Evolutionary conservation across 2,113 vertebrate species (phyloP).

Genomic region (Noturus placidus): DNA sequence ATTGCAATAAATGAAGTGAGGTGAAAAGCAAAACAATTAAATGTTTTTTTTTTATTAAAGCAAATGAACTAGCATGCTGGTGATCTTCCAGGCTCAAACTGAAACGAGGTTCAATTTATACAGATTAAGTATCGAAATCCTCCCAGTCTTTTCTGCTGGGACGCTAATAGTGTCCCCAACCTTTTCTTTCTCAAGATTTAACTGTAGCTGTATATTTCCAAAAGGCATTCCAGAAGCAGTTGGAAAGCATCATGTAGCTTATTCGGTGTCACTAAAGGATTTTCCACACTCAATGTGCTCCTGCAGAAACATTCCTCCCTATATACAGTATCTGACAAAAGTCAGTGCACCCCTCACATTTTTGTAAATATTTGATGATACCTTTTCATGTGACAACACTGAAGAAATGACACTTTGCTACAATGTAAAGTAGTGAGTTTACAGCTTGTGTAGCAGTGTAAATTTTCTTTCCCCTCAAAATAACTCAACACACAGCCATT

Average conservation of each 20-base stretch:
- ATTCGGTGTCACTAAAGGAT: constrained; percentile 43
- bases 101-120: constrained; percentile 52
- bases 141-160: constrained; percentile 42
- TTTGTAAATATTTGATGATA: no score
- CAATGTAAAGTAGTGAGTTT: no score
- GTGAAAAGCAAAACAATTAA: not conserved
- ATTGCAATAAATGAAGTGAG: not conserved
- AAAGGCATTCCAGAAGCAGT: constrained; percentile 41
- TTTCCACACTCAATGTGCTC: constrained; percentile 46
- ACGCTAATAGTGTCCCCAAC: constrained; percentile 23
- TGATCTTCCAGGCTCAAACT: constrained; percentile 50
- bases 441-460: no score
- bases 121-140: constrained; percentile 58
- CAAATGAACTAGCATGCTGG: not conserved
- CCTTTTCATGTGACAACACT: no score
- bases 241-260: constrained; percentile 25
- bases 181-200: constrained; percentile 55
- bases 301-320: constrained; percentile 19
- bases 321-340: no score
- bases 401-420: no score
- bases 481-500: no score
- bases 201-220: constrained; percentile 46
- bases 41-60: not conserved
- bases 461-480: no score
- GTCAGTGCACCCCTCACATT: no score